Evolutionary conservation across 2,113 vertebrate genomes (phyloP), one percentile per base, ranked within the genome.

Genomic region (Pseudois nayaur): DNA sequence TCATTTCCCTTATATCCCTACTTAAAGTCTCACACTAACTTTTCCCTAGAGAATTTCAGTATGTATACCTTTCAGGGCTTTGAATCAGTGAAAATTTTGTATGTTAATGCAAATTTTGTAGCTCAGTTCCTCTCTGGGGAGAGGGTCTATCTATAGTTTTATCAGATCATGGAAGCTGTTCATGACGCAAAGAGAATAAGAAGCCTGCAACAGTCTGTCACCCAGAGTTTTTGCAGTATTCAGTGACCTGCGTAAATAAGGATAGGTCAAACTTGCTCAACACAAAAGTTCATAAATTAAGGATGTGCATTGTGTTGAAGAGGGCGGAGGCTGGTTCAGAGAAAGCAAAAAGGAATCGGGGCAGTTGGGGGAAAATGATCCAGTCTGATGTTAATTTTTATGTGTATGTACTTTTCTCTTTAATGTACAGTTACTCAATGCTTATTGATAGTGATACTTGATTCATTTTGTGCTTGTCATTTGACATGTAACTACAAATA

Each of bases 391-490:
- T 23, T 48, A 4, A 11, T 89, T 89, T 90, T 13, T 79, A 36
- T 81, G 1, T 29, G 23, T 54, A 19, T 48, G 19, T 3, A 48
- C 3, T 89, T 83, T 79, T 85, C 76, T n/a, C 19, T 43, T 62
- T 78, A 59, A 89, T 6, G 29, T 87, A 2, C 11, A 83, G 48
- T 95, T 64, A 64, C 10, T 96, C 83, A 87, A 2, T 25, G 29
- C 84, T 95, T n/a, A 14, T 92, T 93, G 23, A 52, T 4, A 43
- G 17, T 62, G 8, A 81, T 89, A 93, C 6, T 93, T 91, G 27
- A 86, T 89, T 95, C n/a, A 60, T 87, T 94, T 91, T 89, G 11
- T 93, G 15, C 21, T 83, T 52, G 43, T 8, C 45, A 90, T 89
- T 93, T 87, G 33, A 67, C 16, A 71, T 71, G 2, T 89, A 78